Evolutionary conservation across 2,797 vertebrate genomes (phyloP).

Genomic region (Gastrophryne carolinensis): DNA sequence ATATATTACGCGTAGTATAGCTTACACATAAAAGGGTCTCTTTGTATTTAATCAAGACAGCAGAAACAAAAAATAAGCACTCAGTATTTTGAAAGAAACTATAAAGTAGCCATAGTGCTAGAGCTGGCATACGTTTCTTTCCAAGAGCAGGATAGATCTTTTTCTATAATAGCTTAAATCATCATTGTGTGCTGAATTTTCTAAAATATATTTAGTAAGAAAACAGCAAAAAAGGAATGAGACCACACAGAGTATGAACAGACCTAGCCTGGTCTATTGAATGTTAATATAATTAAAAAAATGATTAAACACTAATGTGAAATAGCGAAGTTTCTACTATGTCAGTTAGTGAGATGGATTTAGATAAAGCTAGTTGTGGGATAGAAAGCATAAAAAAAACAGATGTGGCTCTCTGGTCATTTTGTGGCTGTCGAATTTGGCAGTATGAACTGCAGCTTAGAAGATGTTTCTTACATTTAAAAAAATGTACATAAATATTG

Average conservation of each 20-base stretch:
- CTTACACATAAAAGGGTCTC: slow-evolving; percentile 54
- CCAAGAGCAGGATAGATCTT: slow-evolving; percentile 16
- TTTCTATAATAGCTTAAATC: background rate
- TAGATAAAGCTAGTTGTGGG: too few relatives aligned
- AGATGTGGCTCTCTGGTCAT: too few relatives aligned
- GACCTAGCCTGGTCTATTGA: background rate
- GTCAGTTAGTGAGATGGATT: too few relatives aligned
- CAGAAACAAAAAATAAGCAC: slow-evolving; percentile 54
- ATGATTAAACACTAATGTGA: background rate
- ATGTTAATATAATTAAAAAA: background rate
- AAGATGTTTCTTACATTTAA: too few relatives aligned
- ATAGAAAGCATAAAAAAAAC: too few relatives aligned
- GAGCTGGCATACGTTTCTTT: slow-evolving; percentile 50
- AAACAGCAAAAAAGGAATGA: slow-evolving; percentile 9
- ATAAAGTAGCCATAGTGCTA: slow-evolving; percentile 47
- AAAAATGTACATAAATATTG: too few relatives aligned
- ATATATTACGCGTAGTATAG: slow-evolving; percentile 57
- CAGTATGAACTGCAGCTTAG: too few relatives aligned
- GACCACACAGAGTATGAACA: slow-evolving; percentile 40
- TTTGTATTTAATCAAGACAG: slow-evolving; percentile 55
- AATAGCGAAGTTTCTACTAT: too few relatives aligned
- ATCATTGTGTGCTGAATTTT: slow-evolving; percentile 1
- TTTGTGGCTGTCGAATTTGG: too few relatives aligned
- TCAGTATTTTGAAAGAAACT: slow-evolving; percentile 56
- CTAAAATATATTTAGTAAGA: slow-evolving; percentile 14